Evolutionary conservation across 2,797 vertebrate species (phyloP), one percentile per base, ranked within the genome.

Genomic region (Aldrovandia affinis): DNA sequence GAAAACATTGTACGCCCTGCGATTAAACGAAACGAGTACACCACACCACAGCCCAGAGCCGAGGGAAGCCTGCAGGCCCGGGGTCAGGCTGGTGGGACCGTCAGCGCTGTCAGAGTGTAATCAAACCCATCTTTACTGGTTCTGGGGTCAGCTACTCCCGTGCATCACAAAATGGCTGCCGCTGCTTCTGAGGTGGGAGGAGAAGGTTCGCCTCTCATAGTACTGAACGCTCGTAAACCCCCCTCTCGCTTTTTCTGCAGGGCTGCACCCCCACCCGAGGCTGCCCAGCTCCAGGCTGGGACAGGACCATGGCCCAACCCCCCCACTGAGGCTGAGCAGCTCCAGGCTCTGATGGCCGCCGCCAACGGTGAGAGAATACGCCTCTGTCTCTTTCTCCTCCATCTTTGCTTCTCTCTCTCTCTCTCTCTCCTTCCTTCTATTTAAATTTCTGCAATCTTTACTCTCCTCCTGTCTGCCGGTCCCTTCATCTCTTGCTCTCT

Each of bases 281-380:
- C 97, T 92, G 95, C 97, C 85, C n/a, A n/a, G n/a, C n/a, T n/a
- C n/a, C n/a, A n/a, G n/a, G 97, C 98, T 93, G 98, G 98, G 95
- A 97, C 96, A 25, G 97, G 98, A 90, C 97, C 98, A 83, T 99
- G 98, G 98, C 98, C 98, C 55, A 98, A 97, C 92, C 98, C 98
- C 92, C 98, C 98, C 77, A 98, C 97, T 84, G 98, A 99, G 90
- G 98, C 98, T 0, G 98, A 99, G 93, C 95, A 98, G 95, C 97
- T 99, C 90, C 98, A 99, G 88, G 98, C 98, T 83, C 96, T 99
- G 95, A 99, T 99, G 95, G 94, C 98, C 81, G 98, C 98, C 83
- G 98, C 98, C 77, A 99, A 98, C 0, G 98, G 98, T 99, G 91
- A 95, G 97, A 95, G 77, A 83, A 25, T 6, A 75, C 79, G 55